A percentile compares a stretch with the other conserved stretches of the same genome.
Conservation (phyloP, 2,113 vertebrate genomes). For the Neolamprologus sp. region DNA sequence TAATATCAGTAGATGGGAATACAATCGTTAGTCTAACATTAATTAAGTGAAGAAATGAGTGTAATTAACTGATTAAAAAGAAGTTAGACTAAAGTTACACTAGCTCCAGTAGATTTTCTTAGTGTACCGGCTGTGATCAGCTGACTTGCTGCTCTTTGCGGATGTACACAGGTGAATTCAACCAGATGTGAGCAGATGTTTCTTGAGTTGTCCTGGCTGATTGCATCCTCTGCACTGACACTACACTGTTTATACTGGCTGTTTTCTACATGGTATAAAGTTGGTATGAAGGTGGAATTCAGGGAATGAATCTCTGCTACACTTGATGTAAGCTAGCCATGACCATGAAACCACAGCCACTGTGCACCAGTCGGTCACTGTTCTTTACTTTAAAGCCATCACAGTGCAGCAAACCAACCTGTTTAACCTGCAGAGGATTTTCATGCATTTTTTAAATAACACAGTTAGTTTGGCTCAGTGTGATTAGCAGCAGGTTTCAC, state of each 20-base stretch:
- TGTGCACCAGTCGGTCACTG: no score
- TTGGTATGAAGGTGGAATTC: neutral
- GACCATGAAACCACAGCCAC: no score
- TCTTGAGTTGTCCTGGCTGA: neutral
- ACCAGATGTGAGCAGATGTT: neutral
- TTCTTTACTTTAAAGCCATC: no score
- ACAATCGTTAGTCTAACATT: neutral
- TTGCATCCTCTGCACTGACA: neutral
- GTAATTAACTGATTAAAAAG: neutral
- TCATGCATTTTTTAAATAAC: neutral
- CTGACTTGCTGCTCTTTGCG: neutral
- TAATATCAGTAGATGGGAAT: neutral
- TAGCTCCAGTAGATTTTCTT: neutral
- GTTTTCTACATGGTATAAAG: neutral
- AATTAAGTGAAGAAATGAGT: neutral
- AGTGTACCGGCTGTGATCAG: neutral
- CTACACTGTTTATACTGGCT: neutral
- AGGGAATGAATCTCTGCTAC: neutral
- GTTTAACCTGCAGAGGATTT: neutral
- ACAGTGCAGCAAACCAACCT: no score
- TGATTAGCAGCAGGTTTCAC: neutral
- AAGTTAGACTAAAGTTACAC: neutral
- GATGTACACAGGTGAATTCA: neutral
- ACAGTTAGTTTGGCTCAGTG: neutral
- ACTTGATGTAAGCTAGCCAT: neutral